Evolutionary conservation across 2,113 vertebrate species (phyloP).

Genomic region (Formicarius rufipectus): DNA sequence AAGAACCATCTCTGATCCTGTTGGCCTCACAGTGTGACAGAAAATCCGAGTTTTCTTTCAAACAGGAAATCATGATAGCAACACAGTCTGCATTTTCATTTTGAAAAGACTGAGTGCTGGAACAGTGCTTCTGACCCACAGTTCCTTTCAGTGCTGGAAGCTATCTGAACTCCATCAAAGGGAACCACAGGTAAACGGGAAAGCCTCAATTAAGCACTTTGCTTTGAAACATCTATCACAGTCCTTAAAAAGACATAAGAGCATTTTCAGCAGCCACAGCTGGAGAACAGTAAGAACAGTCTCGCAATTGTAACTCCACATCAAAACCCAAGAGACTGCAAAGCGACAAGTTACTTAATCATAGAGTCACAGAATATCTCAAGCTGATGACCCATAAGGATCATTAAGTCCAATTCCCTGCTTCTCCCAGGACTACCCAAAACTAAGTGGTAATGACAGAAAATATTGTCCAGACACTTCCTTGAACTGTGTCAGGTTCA

Average conservation of each 20-base stretch:
- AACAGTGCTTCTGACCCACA: background rate
- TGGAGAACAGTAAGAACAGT: background rate
- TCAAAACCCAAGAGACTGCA: background rate
- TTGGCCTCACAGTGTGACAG: rapidly evolving
- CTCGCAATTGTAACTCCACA: background rate
- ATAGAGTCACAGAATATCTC: background rate
- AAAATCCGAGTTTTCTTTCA: background rate
- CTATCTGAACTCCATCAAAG: background rate
- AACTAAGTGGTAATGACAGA: background rate
- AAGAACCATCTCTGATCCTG: background rate
- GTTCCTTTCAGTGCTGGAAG: background rate
- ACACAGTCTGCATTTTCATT: background rate
- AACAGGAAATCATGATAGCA: background rate
- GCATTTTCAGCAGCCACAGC: background rate
- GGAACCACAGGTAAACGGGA: background rate
- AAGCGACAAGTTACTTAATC: background rate
- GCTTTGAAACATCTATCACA: background rate
- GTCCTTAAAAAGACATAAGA: background rate
- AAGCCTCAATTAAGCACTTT: background rate
- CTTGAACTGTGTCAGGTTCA: background rate
- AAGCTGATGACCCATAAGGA: background rate
- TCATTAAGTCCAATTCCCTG: background rate
- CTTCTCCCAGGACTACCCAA: background rate
- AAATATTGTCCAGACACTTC: background rate
- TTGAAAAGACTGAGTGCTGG: background rate